A percentile compares a stretch with the other conserved stretches of the same genome.
These are phyloP conservation scores for Tanypteryx hageni DNA, from an alignment of 2,888 invertebrate genomes.

Conservation along the genomic window DNA sequence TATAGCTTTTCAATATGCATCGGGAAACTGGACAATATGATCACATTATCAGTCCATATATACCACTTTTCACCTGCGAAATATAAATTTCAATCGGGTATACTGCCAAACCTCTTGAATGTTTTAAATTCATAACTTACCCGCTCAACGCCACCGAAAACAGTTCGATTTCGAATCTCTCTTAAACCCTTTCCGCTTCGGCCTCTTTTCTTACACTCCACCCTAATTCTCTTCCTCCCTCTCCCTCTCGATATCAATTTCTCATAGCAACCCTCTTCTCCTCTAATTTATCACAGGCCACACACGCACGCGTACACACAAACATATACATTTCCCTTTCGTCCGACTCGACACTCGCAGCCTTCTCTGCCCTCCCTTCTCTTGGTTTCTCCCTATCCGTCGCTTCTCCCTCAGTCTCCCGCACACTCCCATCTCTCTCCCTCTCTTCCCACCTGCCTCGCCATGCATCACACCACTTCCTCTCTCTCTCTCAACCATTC, in stretches of 20 bases:
- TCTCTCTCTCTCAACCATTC: no score
- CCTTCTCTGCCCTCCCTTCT: no score
- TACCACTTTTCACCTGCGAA: no score
- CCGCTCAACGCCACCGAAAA: no score
- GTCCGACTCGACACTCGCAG: background rate
- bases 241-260: background rate
- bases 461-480: no score
- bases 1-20: no score
- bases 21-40: no score
- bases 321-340: background rate
- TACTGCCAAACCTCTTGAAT: no score
- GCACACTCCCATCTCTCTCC: background rate
- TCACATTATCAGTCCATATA: no score
- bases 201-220: background rate
- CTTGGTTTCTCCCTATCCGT: background rate
- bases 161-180: background rate
- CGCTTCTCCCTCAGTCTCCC: background rate
- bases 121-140: no score
- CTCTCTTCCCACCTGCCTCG: no score
- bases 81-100: no score
- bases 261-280: background rate
- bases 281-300: background rate
- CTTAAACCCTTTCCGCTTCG: background rate
- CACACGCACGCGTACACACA: background rate
- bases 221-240: background rate